phyloP scores from a whole-genome alignment of 2,797 vertebrate species.

The Xerus rutilus region DNA sequence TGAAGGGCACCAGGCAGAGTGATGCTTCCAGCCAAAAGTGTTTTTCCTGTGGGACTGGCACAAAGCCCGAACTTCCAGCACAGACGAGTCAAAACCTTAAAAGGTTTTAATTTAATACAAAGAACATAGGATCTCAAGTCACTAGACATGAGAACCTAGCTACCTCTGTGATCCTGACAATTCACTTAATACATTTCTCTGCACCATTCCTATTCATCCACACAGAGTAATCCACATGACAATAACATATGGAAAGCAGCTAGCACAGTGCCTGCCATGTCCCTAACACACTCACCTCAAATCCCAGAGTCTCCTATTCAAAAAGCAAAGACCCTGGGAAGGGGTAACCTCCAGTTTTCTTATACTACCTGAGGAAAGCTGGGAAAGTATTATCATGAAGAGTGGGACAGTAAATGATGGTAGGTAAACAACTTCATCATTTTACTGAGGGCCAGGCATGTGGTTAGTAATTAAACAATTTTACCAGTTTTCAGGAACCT shows the following conservation, averaged over 20 bases:
- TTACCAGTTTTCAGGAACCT: not conserved
- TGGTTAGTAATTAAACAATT: not conserved
- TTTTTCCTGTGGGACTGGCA: constrained; percentile 18
- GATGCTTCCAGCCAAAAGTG: not conserved
- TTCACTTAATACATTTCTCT: not conserved
- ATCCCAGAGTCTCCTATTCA: not conserved
- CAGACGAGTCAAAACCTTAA: constrained; percentile 25
- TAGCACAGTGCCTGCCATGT: not conserved
- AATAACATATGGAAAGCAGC: not conserved
- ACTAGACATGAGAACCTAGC: constrained; percentile 10
- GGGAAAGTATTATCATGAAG: not conserved
- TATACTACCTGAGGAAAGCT: not conserved
- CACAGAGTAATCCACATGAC: not conserved
- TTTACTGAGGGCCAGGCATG: not conserved
- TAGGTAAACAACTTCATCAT: not conserved
- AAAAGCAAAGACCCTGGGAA: not conserved
- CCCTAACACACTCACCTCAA: not conserved
- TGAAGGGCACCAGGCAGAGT: not conserved
- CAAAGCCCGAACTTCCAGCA: constrained; percentile 52
- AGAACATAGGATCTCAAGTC: not conserved
- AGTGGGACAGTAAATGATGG: not conserved
- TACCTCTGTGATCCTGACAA: constrained; percentile 6
- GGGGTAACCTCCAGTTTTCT: not conserved
- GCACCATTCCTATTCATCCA: not conserved
- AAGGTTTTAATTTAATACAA: constrained; percentile 36